A percentile compares a stretch with the other conserved stretches of the same genome.
phyloP scores from a whole-genome alignment of 2,113 vertebrate genomes.

The Antechinus stuartii region DNA sequence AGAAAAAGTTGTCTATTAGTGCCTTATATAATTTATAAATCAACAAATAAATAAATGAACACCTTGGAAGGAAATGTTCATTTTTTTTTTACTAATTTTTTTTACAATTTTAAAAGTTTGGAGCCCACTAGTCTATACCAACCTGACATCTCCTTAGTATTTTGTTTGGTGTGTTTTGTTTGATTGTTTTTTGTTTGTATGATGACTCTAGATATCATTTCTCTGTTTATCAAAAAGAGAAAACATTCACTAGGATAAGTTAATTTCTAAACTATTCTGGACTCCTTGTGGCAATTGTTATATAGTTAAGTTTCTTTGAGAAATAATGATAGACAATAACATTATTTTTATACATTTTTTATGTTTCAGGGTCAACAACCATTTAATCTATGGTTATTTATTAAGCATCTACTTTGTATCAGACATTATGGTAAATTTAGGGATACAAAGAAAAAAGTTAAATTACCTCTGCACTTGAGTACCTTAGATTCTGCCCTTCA shows the following conservation, averaged over 20 bases:
- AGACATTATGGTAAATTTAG: neutral
- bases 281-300: neutral
- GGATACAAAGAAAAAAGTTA: neutral
- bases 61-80: neutral
- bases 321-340: neutral
- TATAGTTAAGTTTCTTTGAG: neutral
- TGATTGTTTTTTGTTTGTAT: no score
- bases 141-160: neutral
- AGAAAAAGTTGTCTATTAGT: neutral
- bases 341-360: neutral
- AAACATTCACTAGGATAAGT: neutral
- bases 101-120: neutral
- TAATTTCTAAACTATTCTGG: neutral
- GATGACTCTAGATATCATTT: neutral
- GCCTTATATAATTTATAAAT: neutral
- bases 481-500: neutral
- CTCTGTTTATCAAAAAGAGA: neutral
- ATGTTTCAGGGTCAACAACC: neutral
- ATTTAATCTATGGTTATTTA: neutral
- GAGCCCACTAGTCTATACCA: neutral
- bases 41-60: neutral
- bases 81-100: neutral
- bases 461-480: neutral
- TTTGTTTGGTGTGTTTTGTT: neutral
- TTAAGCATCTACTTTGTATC: neutral